Base-by-base conservation (phyloP, 2,113 vertebrate species). In the Paralichthys olivaceus region DNA sequence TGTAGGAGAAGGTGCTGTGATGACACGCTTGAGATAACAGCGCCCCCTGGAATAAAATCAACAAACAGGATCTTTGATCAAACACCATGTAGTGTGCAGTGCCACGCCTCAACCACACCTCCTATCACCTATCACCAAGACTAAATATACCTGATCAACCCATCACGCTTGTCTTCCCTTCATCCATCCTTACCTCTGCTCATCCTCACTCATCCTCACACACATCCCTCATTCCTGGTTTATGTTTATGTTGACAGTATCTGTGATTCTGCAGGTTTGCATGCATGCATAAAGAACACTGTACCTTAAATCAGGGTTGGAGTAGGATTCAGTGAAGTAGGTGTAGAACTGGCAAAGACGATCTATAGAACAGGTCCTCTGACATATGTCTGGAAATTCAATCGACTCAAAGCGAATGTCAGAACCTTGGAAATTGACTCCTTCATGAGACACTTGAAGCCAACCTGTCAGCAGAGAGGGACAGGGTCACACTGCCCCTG, bases 331-430 rank as follows among this genome's bases (percentile, higher is more conserved):
- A 6, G 4, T 29, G 54, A 67, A 19, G n/a, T 91, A 93, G 23
- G 64, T 74, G 83, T 87, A 94, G 86, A 91, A 94, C 70, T 92
- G 93, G 67, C 93, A 93, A 61, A 67, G 17, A 0, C 65, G 55
- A 17, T 93, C 84, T 0, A 32, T 69, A 11, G 58, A 72, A 29
- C 93, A 94, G 4, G 17, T 65, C 34, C 1, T 78, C 76, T 87
- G 80, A 45, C 92, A 74, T 0, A 9, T 1, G 0, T 72, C 53
- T 0, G 69, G 62, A 34, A 81, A 37, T 3, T 90, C 75, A 72
- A 67, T 20, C 37, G 63, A 1, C 37, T 83, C 76, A 20, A 0
- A 76, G 14, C 68, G 69, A 2, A 85, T 80, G 67, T 92, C 85
- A 19, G 40, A 74, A 32, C 72, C 72, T 1, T 0, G 0, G 51